These are phyloP conservation scores for Trachymyrmex cornetzi DNA, from an alignment of 1,140 invertebrate species.

Conservation along the genomic window DNA sequence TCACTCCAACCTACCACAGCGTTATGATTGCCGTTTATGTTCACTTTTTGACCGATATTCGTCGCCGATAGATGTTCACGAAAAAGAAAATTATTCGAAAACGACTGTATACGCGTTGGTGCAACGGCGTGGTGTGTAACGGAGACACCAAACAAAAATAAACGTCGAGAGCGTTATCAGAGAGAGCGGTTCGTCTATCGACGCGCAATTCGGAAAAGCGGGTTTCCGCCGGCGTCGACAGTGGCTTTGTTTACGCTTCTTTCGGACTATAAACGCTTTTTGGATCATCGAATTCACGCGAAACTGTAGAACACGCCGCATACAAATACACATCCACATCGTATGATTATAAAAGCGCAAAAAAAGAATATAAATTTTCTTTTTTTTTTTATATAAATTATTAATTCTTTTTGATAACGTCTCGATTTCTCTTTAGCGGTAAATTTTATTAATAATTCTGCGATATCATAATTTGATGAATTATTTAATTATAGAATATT, in stretches of 20 bases:
- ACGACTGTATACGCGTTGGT: not conserved
- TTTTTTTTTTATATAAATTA: not conserved
- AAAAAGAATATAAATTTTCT: not conserved
- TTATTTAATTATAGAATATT: not conserved
- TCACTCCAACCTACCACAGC: not conserved
- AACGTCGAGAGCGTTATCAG: conserved; percentile 49
- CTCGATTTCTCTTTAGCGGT: not conserved
- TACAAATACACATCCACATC: not conserved
- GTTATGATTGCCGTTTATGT: not conserved
- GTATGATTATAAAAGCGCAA: not conserved
- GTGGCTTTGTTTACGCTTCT: conserved; percentile 57
- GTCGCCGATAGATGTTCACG: not conserved
- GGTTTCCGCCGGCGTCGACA: conserved; percentile 55
- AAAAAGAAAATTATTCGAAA: conserved; percentile 23
- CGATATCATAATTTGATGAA: not conserved
- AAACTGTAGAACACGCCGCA: conserved; percentile 22
- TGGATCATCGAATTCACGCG: conserved; percentile 50
- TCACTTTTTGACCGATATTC: not conserved
- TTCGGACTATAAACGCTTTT: conserved; percentile 55
- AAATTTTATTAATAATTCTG: too few species aligned
- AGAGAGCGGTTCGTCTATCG: conserved; percentile 50
- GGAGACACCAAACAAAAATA: conserved; percentile 47
- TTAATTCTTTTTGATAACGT: not conserved
- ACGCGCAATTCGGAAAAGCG: conserved; percentile 51
- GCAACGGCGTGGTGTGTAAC: conserved; percentile 5